Conservation (phyloP, 2,797 vertebrate genomes). For the Phrynocephalus forsythii region DNA sequence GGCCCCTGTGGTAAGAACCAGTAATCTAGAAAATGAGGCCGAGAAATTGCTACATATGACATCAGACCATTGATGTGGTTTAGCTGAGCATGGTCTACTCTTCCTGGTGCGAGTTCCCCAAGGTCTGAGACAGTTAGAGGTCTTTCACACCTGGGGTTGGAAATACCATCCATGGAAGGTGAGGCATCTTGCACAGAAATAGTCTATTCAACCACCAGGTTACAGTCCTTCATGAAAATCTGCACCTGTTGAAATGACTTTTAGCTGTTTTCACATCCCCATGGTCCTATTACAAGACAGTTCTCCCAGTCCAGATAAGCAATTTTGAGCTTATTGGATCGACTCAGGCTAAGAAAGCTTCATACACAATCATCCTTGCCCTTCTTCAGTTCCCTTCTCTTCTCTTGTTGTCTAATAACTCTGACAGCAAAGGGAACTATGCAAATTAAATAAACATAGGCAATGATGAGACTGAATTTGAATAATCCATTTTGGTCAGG, state of each 20-base stretch:
- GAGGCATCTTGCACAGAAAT: too few relatives aligned
- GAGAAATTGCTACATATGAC: neutral
- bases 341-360: neutral
- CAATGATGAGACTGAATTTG: constrained; percentile 30
- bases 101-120: neutral
- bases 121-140: neutral
- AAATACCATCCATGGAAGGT: neutral
- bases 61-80: neutral
- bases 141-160: neutral
- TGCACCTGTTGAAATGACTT: neutral
- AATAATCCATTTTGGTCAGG: constrained; percentile 35
- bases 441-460: constrained; percentile 30
- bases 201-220: neutral
- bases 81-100: neutral
- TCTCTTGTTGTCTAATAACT: neutral
- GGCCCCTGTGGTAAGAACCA: too few relatives aligned
- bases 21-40: neutral
- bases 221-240: neutral
- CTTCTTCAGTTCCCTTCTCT: neutral
- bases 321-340: neutral
- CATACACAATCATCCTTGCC: neutral
- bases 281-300: neutral
- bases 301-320: neutral
- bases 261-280: neutral
- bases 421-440: constrained; percentile 15